Conservation (phyloP, 2,797 vertebrate species). For the Myripristis murdjan region DNA sequence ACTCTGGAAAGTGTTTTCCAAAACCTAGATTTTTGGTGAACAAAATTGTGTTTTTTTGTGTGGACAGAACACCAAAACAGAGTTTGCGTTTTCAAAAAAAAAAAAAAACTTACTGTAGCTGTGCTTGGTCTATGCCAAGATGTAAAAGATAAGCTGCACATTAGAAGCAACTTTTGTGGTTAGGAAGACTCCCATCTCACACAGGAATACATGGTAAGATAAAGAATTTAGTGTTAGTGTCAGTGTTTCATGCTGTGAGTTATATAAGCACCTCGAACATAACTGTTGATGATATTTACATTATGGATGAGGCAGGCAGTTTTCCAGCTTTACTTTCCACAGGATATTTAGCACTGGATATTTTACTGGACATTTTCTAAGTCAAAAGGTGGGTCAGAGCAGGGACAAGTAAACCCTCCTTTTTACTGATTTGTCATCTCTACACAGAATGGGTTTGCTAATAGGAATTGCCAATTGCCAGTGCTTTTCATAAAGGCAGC, state of each 20-base stretch:
- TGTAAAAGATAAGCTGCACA: no score
- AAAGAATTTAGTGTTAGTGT: conserved; percentile 1
- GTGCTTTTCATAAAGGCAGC: conserved; percentile 36
- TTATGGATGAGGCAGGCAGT: conserved; percentile 9
- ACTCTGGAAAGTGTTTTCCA: no score
- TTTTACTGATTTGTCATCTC: conserved; percentile 38
- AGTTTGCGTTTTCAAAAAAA: no score
- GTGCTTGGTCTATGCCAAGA: no score
- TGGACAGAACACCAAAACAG: no score
- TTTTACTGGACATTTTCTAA: conserved; percentile 57
- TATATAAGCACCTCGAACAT: conserved; percentile 29
- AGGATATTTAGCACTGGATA: no score
- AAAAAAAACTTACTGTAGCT: no score
- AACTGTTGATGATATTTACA: conserved; percentile 30
- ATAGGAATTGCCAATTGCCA: conserved; percentile 28
- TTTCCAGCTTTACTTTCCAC: conserved; percentile 35
- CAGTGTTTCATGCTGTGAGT: background rate
- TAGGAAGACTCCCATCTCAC: conserved; percentile 5
- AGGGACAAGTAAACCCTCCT: conserved; percentile 41
- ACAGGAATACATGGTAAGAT: conserved; percentile 1
- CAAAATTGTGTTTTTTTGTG: no score
- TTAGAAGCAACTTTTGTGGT: no score
- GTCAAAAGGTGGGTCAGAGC: conserved; percentile 23
- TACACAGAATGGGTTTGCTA: conserved; percentile 29
- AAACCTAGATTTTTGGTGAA: no score